Evolutionary conservation across 2,113 vertebrate genomes (phyloP).

Genomic region (Helogale parvula): DNA sequence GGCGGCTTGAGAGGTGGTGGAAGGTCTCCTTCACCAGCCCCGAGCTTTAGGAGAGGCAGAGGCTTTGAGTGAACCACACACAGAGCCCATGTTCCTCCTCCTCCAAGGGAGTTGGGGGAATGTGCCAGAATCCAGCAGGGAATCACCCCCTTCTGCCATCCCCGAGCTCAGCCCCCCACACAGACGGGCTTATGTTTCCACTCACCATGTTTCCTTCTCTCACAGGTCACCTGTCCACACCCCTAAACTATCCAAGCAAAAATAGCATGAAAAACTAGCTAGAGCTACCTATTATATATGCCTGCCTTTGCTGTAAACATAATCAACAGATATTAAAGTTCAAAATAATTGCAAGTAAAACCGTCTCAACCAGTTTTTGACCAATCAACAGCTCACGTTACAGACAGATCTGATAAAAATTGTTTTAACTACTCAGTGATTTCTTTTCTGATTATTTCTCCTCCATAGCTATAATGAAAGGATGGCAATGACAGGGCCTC

Average conservation of each 20-base stretch:
- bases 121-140: neutral
- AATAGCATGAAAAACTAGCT: neutral
- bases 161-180: neutral
- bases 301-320: neutral
- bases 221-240: neutral
- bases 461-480: constrained; percentile 43
- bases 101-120: neutral
- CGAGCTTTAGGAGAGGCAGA: neutral
- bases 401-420: neutral
- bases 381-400: neutral
- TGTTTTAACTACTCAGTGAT: constrained; percentile 8
- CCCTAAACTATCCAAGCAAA: neutral
- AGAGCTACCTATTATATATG: neutral
- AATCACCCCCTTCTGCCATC: too few relatives aligned
- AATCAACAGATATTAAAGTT: neutral
- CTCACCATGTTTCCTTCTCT: neutral
- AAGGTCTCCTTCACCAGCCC: neutral
- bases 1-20: neutral
- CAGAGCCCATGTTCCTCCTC: neutral
- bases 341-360: constrained; percentile 32
- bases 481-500: neutral
- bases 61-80: neutral
- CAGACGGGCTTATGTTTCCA: neutral
- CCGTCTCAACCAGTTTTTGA: neutral
- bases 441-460: constrained; percentile 49